Evolutionary conservation across 2,888 invertebrate genomes (phyloP).

Genomic region (Mayetiola destructor): DNA sequence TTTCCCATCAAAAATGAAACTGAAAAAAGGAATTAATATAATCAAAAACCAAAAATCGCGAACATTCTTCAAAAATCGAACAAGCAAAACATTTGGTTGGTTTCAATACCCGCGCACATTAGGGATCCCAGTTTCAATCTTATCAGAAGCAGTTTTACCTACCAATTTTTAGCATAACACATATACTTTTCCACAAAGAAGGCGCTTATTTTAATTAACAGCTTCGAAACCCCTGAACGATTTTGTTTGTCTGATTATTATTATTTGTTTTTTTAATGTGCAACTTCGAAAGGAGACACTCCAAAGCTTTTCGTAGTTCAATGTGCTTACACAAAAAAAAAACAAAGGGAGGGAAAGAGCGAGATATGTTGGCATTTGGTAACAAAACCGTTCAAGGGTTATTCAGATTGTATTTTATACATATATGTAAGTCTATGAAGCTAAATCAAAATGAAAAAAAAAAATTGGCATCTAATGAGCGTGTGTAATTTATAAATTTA

Average conservation of each 20-base stretch:
- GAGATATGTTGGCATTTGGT: background rate
- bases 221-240: background rate
- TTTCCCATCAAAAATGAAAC: background rate
- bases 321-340: no score
- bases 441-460: background rate
- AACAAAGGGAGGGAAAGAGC: no score
- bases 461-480: background rate
- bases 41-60: background rate
- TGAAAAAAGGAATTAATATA: background rate
- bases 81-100: conserved; percentile 5
- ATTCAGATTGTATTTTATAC: no score
- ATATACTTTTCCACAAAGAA: no score
- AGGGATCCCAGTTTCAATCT: no score
- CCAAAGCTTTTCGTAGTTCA: background rate
- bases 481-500: background rate
- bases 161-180: no score
- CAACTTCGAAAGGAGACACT: background rate
- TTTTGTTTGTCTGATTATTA: background rate
- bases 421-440: no score
- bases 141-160: conserved; percentile 5
- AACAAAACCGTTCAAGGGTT: conserved; percentile 6
- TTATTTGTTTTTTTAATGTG: background rate
- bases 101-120: background rate
- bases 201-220: no score
- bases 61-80: background rate